A percentile compares a stretch with the other conserved stretches of the same genome.
Evolutionary conservation across 1,140 invertebrate genomes (phyloP).

Genomic region (Hetaerina americana): DNA sequence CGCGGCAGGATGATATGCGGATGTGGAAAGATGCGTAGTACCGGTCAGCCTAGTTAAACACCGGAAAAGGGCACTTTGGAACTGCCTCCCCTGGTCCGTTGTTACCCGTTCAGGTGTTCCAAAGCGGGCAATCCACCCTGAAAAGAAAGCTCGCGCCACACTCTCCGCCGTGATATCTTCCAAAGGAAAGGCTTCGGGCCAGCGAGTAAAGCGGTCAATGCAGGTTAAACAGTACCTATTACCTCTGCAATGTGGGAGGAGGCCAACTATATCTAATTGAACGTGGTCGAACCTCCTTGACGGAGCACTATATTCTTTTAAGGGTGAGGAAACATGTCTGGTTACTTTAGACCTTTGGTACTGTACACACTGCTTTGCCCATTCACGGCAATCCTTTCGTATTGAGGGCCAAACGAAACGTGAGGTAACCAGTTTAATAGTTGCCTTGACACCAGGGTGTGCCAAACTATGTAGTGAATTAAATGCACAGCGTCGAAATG

Average conservation of each 20-base stretch:
- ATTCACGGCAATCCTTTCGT: conserved; percentile 14
- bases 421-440: conserved; percentile 7
- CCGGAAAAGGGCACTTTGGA: too few relatives aligned
- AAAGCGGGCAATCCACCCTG: conserved; percentile 25
- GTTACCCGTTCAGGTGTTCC: conserved; percentile 21
- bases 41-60: too few relatives aligned
- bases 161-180: conserved; percentile 25
- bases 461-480: conserved; percentile 6
- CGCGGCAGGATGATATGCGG: too few relatives aligned
- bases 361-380: conserved; percentile 9
- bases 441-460: conserved; percentile 9
- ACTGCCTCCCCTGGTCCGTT: conserved; percentile 26
- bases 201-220: conserved; percentile 31
- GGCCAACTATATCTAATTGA: conserved; percentile 28
- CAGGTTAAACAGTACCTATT: conserved; percentile 28
- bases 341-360: conserved; percentile 15
- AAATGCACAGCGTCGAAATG: conserved; percentile 16
- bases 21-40: too few relatives aligned
- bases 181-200: conserved; percentile 27
- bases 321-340: conserved; percentile 10
- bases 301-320: not conserved
- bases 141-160: conserved; percentile 22
- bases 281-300: conserved; percentile 19
- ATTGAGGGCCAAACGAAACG: conserved; percentile 16
- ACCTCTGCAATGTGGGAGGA: conserved; percentile 24